phyloP scores from a whole-genome alignment of 2,888 invertebrate species.

The Cenopis cana region DNA sequence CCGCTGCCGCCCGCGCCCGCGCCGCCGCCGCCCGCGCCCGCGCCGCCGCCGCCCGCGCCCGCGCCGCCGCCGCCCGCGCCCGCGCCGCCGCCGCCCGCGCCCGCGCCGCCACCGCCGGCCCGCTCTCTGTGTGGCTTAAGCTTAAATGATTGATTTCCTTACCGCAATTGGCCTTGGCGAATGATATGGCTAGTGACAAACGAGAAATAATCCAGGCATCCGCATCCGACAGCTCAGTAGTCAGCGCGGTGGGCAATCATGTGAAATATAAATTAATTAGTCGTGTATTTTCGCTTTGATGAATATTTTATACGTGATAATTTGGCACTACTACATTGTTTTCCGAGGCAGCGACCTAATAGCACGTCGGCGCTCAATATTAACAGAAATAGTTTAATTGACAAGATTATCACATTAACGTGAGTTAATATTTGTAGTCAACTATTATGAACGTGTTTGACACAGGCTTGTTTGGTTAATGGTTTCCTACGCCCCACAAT shows the following conservation, averaged over 20 bases:
- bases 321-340: slow-evolving; percentile 46
- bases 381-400: slow-evolving; percentile 16
- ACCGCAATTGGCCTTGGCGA: slow-evolving; percentile 26
- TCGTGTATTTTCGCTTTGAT: slow-evolving; percentile 42
- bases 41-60: too few relatives aligned
- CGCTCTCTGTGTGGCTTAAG: too few relatives aligned
- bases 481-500: slow-evolving; percentile 51
- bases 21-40: too few relatives aligned
- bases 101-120: too few relatives aligned
- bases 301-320: slow-evolving; percentile 41
- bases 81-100: too few relatives aligned
- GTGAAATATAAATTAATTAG: slow-evolving; percentile 33
- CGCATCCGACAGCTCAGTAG: slow-evolving; percentile 7
- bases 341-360: slow-evolving; percentile 20
- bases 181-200: neutral
- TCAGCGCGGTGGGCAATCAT: slow-evolving; percentile 30
- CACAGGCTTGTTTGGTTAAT: slow-evolving; percentile 49
- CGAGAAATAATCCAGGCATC: neutral
- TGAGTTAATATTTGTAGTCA: slow-evolving; percentile 20
- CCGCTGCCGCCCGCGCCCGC: too few relatives aligned
- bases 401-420: slow-evolving; percentile 24
- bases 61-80: too few relatives aligned
- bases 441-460: slow-evolving; percentile 41
- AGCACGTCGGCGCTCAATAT: slow-evolving; percentile 14
- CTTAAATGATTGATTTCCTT: slow-evolving; percentile 17